These are phyloP conservation scores for Cordilura impudica DNA, from an alignment of 2,888 invertebrate genomes.

Conservation along the genomic window DNA sequence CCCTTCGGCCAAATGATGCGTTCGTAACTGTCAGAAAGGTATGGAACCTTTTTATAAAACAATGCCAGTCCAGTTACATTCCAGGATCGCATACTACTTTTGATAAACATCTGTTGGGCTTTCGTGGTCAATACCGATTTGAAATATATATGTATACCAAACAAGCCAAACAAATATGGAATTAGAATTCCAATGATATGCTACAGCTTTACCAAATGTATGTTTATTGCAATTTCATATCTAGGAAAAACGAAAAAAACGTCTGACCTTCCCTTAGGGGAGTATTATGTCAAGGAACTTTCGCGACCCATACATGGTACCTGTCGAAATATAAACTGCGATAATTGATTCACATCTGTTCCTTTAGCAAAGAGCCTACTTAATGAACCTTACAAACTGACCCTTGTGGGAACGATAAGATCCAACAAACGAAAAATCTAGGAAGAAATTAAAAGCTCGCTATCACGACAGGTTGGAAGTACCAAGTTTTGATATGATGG, in stretches of 20 bases:
- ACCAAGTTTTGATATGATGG: slow-evolving; percentile 50
- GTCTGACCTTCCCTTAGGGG: background rate
- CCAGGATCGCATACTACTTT: slow-evolving; percentile 43
- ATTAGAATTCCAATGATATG: too few species aligned
- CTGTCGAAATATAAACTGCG: too few species aligned
- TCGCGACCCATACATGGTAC: too few species aligned
- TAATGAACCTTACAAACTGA: slow-evolving; percentile 32
- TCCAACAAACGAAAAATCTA: slow-evolving; percentile 39
- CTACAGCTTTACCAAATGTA: background rate
- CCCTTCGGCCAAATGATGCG: slow-evolving; percentile 24
- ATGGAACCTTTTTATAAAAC: slow-evolving; percentile 43
- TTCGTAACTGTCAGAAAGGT: too few species aligned
- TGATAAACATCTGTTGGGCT: slow-evolving; percentile 55
- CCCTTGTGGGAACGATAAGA: slow-evolving; percentile 35
- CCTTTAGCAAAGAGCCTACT: background rate
- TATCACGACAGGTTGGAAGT: slow-evolving; percentile 12
- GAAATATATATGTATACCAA: slow-evolving; percentile 46
- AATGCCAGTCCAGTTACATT: slow-evolving; percentile 37
- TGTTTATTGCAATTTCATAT: background rate
- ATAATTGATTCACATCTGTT: background rate
- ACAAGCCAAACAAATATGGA: too few species aligned
- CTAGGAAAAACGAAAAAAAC: background rate
- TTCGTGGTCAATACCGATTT: slow-evolving; percentile 54
- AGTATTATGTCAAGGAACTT: too few species aligned
- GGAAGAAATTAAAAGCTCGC: slow-evolving; percentile 19